A percentile compares a stretch with the other conserved stretches of the same genome.
These are phyloP conservation scores for Ornithorhynchus anatinus DNA, from an alignment of 2,113 vertebrate species.

Conservation along the genomic window DNA sequence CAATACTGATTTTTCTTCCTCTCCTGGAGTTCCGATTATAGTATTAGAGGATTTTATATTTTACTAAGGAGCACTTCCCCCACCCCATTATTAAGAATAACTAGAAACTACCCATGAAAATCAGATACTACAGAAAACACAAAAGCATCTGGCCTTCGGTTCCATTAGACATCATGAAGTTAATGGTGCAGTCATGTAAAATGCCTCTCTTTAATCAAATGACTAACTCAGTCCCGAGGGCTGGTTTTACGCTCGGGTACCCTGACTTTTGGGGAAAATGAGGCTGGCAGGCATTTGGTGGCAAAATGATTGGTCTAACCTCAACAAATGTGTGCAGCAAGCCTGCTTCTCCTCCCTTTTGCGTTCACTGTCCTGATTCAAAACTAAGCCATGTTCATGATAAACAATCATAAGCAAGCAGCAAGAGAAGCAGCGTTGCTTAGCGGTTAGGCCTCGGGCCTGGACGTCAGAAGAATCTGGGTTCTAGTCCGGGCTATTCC, in stretches of 20 bases:
- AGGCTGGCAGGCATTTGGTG: not conserved
- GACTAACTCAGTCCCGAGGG: slow-evolving; percentile 35
- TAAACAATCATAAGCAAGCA: no score
- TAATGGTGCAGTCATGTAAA: slow-evolving; percentile 44
- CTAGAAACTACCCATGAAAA: slow-evolving; percentile 43
- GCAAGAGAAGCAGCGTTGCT: no score
- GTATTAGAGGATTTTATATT: slow-evolving; percentile 58
- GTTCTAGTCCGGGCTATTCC: no score
- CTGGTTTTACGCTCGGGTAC: slow-evolving; percentile 24
- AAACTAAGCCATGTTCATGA: no score
- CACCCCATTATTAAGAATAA: slow-evolving; percentile 7
- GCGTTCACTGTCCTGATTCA: no score
- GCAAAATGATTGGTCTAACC: not conserved
- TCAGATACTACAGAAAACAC: slow-evolving; percentile 29
- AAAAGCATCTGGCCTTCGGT: slow-evolving; percentile 20
- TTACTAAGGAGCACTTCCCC: not conserved
- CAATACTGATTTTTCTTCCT: slow-evolving; percentile 30
- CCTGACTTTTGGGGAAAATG: not conserved
- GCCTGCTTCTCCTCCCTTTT: not conserved
- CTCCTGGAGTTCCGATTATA: slow-evolving; percentile 56
- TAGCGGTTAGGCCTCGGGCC: no score
- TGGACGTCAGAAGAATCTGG: no score
- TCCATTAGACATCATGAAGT: slow-evolving; percentile 36
- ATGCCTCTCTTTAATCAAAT: slow-evolving; percentile 26
- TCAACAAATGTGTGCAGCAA: not conserved